These are phyloP conservation scores for Marmota flaviventris DNA, from an alignment of 2,113 vertebrate species.

Conservation along the genomic window DNA sequence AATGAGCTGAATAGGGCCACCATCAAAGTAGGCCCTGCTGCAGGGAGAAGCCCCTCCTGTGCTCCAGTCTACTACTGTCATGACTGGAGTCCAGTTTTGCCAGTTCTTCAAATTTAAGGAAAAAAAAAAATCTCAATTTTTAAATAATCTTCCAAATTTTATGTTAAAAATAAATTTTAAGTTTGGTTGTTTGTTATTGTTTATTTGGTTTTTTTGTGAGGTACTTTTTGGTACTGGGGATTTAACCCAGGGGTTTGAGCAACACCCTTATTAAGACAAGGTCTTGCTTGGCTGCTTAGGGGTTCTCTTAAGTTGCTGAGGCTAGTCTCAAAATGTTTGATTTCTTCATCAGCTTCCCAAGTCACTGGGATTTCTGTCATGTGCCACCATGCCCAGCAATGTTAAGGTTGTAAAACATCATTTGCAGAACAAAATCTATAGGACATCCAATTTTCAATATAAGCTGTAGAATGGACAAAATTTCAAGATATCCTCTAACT, in stretches of 20 bases:
- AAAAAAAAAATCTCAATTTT: neutral
- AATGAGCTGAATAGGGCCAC: neutral
- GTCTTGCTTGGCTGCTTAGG: no score
- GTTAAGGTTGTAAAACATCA: neutral
- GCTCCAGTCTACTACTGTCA: fast-evolving
- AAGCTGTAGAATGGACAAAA: neutral
- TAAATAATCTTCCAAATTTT: neutral
- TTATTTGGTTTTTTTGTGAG: no score
- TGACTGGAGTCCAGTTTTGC: neutral
- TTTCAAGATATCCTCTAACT: constrained; percentile 35
- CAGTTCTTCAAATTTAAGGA: constrained; percentile 3
- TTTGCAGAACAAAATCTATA: neutral
- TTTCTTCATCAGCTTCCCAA: no score
- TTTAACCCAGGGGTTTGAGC: no score
- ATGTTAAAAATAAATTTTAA: constrained; percentile 28
- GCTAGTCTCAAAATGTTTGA: no score
- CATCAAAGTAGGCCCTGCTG: no score
- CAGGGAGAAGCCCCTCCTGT: neutral
- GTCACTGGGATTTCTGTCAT: no score
- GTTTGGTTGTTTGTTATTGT: no score
- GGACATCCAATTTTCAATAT: neutral
- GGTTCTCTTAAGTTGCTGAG: no score
- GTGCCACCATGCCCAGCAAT: no score
- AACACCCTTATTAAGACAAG: no score
- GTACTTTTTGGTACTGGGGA: no score